Conservation (phyloP, 2,888 invertebrate species). For the Nesidiocoris tenuis region DNA sequence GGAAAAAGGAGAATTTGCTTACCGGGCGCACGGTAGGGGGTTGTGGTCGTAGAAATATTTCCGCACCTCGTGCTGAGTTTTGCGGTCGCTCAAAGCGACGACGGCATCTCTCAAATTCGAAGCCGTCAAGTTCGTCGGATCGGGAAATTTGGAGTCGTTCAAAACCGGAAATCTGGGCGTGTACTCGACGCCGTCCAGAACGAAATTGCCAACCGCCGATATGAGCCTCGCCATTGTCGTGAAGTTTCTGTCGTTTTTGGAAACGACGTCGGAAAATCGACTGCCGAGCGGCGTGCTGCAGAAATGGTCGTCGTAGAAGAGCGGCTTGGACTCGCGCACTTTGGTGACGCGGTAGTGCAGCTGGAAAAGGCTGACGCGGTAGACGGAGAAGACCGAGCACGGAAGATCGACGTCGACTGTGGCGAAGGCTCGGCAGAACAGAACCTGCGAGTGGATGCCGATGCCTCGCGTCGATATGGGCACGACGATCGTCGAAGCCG, state of each 20-base stretch:
- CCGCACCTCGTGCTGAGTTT: slow-evolving; percentile 5
- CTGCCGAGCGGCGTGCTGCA: slow-evolving; percentile 8
- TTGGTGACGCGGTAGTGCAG: slow-evolving; percentile 25
- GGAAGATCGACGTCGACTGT: slow-evolving; percentile 24
- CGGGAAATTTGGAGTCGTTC: slow-evolving; percentile 8
- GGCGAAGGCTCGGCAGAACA: slow-evolving; percentile 22
- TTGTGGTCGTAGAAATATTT: slow-evolving; percentile 32
- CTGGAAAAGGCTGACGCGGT: slow-evolving; percentile 26
- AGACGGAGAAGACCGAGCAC: slow-evolving; percentile 13
- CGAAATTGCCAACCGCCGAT: slow-evolving; percentile 20
- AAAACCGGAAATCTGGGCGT: slow-evolving; percentile 31
- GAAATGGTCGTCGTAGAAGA: slow-evolving; percentile 35
- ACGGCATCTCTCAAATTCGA: slow-evolving; percentile 22
- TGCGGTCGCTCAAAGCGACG: slow-evolving; percentile 6
- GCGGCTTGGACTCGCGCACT: slow-evolving; percentile 8
- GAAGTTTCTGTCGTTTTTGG: slow-evolving; percentile 19
- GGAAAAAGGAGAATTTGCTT: no score
- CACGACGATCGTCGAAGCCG: slow-evolving; percentile 27
- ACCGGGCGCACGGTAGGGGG: slow-evolving; percentile 1
- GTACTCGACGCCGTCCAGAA: slow-evolving; percentile 18
- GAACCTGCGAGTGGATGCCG: slow-evolving; percentile 26
- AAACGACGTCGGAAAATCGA: slow-evolving; percentile 10
- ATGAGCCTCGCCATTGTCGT: slow-evolving; percentile 19
- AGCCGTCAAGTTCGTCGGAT: slow-evolving; percentile 17
- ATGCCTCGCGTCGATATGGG: slow-evolving; percentile 31